Evolutionary conservation across 2,113 vertebrate species (phyloP).

Genomic region (Puntigrus tetrazona): DNA sequence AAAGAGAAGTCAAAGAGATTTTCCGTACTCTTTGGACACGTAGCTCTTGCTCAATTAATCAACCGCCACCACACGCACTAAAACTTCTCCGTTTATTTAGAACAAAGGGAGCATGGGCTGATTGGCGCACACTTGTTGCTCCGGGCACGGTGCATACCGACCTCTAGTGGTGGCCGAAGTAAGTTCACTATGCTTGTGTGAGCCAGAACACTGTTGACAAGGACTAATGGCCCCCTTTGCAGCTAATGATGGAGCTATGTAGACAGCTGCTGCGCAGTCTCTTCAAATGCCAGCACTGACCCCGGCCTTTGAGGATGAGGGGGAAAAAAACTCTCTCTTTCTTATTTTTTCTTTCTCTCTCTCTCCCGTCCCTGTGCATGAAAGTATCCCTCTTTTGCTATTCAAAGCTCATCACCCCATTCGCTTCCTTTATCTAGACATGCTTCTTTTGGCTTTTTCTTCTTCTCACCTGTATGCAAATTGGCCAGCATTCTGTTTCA

Average conservation of each 20-base stretch:
- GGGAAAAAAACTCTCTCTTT: conserved; percentile 42
- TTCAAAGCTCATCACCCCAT: conserved; percentile 58
- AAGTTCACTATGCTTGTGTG: conserved; percentile 2
- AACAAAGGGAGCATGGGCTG: conserved; percentile 26
- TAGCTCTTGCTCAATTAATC: conserved; percentile 41
- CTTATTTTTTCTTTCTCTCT: conserved; percentile 27
- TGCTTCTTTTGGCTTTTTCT: conserved; percentile 52
- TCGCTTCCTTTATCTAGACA: conserved; percentile 52
- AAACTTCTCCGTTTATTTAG: conserved; percentile 22
- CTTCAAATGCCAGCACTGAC: conserved; percentile 55
- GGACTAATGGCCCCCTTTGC: conserved; percentile 54
- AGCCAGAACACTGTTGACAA: conserved; percentile 49
- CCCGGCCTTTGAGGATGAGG: conserved; percentile 45
- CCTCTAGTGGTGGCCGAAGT: conserved; percentile 44
- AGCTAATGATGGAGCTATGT: conserved; percentile 59
- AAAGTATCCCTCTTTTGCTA: conserved; percentile 56
- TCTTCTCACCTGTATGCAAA: conserved; percentile 75
- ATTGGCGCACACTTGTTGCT: conserved; percentile 20
- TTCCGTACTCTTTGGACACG: conserved; percentile 23
- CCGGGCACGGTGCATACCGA: conserved; percentile 42
- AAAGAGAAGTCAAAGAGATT: conserved; percentile 31
- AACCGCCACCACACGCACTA: conserved; percentile 24
- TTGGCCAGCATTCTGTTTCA: conserved; percentile 56
- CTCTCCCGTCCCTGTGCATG: conserved; percentile 39
- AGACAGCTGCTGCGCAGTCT: conserved; percentile 59